Conservation (phyloP, 2,888 invertebrate species). For the Lathronympha strigana region DNA sequence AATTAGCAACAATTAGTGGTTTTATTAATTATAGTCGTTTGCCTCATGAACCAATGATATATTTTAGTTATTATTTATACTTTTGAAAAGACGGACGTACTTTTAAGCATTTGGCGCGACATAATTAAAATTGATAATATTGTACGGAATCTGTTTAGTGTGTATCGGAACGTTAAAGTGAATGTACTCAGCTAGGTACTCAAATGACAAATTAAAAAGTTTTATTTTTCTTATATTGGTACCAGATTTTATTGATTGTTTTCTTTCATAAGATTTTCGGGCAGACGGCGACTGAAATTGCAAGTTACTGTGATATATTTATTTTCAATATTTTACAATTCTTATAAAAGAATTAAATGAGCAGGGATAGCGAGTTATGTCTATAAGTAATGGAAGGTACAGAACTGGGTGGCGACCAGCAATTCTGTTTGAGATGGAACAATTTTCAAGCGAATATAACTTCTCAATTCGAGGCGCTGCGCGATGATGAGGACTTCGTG, state of each 20-base stretch:
- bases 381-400: constrained; percentile 85
- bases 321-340: constrained; percentile 83
- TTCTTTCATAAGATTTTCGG: constrained; percentile 85
- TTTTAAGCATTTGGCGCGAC: background rate
- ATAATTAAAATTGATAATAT: background rate
- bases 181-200: constrained; percentile 79
- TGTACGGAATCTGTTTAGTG: constrained; percentile 43
- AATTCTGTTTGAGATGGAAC: constrained; percentile 96
- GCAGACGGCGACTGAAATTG: constrained; percentile 85
- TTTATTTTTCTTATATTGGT: constrained; percentile 85
- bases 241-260: constrained; percentile 85
- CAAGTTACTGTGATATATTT: constrained; percentile 85
- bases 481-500: constrained; percentile 94
- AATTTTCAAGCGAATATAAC: constrained; percentile 95
- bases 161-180: constrained; percentile 80
- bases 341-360: constrained; percentile 84
- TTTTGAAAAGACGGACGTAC: background rate
- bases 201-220: constrained; percentile 84
- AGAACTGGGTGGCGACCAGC: constrained; percentile 89
- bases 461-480: constrained; percentile 92
- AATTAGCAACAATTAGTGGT: background rate
- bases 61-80: background rate
- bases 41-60: background rate
- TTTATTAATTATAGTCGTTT: background rate
- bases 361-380: constrained; percentile 85